Conservation (phyloP, 2,797 vertebrate species). For the Gorsachius magnificus region DNA sequence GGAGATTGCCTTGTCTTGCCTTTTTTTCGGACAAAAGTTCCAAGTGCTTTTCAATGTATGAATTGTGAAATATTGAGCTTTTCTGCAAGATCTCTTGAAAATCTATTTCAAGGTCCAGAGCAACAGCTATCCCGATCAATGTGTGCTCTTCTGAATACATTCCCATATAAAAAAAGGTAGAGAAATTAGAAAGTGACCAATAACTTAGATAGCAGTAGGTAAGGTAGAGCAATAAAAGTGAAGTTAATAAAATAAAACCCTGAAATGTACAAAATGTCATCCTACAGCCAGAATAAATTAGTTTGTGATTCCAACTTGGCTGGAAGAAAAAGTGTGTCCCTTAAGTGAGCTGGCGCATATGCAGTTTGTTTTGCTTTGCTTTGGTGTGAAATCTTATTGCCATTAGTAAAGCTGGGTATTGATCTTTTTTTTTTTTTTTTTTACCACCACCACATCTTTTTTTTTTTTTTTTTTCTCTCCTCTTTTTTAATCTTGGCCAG, state of each 20-base stretch:
- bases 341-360: background rate
- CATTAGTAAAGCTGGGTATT: background rate
- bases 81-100: constrained; percentile 57
- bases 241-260: background rate
- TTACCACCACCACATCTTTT: too few species aligned
- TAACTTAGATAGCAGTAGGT: background rate
- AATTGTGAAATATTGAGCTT: constrained; percentile 42
- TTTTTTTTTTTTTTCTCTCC: too few species aligned
- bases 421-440: background rate
- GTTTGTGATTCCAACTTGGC: background rate
- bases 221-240: background rate
- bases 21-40: background rate
- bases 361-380: background rate
- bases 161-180: background rate
- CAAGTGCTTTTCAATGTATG: constrained; percentile 1
- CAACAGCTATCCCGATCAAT: background rate
- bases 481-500: background rate
- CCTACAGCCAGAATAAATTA: background rate
- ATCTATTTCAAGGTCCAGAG: background rate
- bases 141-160: background rate
- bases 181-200: background rate
- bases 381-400: background rate
- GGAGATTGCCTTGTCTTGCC: background rate
- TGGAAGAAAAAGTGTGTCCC: background rate
- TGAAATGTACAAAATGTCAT: background rate